Evolutionary conservation across 2,888 invertebrate species (phyloP), one percentile per base, ranked within the genome.

Genomic region (Tipula vernalis): DNA sequence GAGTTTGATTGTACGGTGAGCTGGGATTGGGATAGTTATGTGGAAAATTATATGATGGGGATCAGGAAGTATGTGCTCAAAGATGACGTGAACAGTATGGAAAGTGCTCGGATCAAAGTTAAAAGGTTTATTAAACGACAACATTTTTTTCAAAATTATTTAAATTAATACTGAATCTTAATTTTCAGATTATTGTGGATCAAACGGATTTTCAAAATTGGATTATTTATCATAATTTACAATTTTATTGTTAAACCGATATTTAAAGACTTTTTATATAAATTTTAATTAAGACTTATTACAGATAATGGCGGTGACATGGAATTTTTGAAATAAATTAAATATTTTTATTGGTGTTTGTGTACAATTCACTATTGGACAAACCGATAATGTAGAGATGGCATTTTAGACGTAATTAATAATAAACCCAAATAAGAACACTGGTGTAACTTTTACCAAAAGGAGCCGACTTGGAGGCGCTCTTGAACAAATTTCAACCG

Each of bases 41-140:
- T 98, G 18, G 94, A 95, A 44, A 93, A 94, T 10, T 98, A 97
- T 89, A 94, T 97, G 91, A 92, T 96, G 88, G 98, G 98, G 0
- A 96, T 98, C 83, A 93, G 98, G 87, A 94, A 94, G 88, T 98
- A 94, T 89, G 94, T 97, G n/a, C 91, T 97, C 18, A 96, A 96
- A 89, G 97, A 98, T 89, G 93, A 93, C 18, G 91, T 94, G 0
- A 94, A 94, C 8, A 94, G 95, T 8, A 89, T 96, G 88, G 93
- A 93, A 0, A 91, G 92, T 12, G 96, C 96, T 0, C 93, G 94
- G 89, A 93, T 91, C 87, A 95, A 95, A 90, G 91, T 96, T 86
- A 93, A 93, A 89, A 94, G 94, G 96, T 95, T 89, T 44, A 12
- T 44, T 44, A 90, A 10, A 44, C 3, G 28, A 12, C 1, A 44